Evolutionary conservation across 1,140 invertebrate species (phyloP).

Genomic region (Bemisia tabaci): DNA sequence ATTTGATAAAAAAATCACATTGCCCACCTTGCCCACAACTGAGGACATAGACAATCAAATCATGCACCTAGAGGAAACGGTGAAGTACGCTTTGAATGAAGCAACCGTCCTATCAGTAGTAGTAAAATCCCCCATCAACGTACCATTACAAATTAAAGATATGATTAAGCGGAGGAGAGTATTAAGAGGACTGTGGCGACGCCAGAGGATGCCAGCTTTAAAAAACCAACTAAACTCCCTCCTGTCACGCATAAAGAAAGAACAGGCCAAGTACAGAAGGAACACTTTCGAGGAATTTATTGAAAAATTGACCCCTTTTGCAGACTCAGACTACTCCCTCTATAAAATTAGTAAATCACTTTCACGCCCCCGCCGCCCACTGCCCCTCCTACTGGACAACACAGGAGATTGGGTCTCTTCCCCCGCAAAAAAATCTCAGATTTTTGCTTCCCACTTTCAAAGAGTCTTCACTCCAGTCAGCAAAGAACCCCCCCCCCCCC

Average conservation of each 20-base stretch:
- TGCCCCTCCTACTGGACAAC: not conserved
- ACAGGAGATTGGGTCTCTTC: not conserved
- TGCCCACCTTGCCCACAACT: not conserved
- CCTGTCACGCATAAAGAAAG: not conserved
- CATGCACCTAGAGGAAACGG: not conserved
- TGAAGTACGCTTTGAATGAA: not conserved
- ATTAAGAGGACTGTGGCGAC: not conserved
- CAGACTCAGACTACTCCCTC: too few species aligned
- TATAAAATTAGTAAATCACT: not conserved
- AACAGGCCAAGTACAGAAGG: not conserved
- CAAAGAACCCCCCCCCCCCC: not conserved
- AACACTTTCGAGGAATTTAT: not conserved
- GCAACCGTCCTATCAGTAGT: not conserved
- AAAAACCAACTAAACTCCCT: slow-evolving; percentile 1
- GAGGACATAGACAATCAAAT: slow-evolving; percentile 1
- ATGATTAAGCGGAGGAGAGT: not conserved
- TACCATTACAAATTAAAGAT: not conserved
- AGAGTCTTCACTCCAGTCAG: not conserved
- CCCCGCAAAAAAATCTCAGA: not conserved
- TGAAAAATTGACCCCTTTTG: slow-evolving; percentile 3
- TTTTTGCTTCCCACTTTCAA: slow-evolving; percentile 1
- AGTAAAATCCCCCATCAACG: not conserved
- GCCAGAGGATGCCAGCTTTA: not conserved
- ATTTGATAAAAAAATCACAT: not conserved
- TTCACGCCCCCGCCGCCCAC: not conserved